These are phyloP conservation scores for Harpagoxenus sublaevis DNA, from an alignment of 2,888 invertebrate genomes.

Conservation along the genomic window DNA sequence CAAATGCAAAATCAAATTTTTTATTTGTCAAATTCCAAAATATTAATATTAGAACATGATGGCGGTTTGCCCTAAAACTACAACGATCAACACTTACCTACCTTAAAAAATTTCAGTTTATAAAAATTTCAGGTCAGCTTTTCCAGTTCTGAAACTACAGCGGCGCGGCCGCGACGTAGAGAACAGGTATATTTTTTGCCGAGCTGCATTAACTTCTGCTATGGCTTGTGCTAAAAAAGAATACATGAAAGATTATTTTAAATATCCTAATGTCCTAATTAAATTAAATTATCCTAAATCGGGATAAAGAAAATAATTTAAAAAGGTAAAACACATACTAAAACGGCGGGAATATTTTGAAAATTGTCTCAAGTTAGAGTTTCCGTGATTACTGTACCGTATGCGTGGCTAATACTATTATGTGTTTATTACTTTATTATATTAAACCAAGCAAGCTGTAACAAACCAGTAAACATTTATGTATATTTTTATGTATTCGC, in stretches of 20 bases:
- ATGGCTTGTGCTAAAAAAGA: not conserved
- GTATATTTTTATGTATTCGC: constrained; percentile 9
- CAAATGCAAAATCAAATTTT: not conserved
- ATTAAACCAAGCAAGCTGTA: not conserved
- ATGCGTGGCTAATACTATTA: not conserved
- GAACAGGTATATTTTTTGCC: constrained; percentile 17
- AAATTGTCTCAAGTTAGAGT: not conserved
- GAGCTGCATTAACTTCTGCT: not conserved
- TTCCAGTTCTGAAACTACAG: not conserved
- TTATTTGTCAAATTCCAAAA: not conserved
- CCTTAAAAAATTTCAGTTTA: not conserved
- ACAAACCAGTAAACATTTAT: not conserved
- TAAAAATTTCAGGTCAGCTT: constrained; percentile 22
- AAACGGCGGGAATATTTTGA: not conserved
- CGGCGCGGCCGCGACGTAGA: not conserved
- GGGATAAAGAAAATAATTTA: constrained; percentile 6
- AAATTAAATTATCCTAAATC: not conserved
- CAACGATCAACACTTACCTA: constrained; percentile 24
- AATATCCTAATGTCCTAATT: no score
- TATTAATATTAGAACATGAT: not conserved
- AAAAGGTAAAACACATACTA: not conserved
- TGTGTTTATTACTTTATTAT: not conserved
- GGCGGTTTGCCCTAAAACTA: not conserved
- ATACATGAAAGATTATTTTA: not conserved
- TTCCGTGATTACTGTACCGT: not conserved